Conservation (phyloP, 2,888 invertebrate genomes). For the Lagria hirta region DNA sequence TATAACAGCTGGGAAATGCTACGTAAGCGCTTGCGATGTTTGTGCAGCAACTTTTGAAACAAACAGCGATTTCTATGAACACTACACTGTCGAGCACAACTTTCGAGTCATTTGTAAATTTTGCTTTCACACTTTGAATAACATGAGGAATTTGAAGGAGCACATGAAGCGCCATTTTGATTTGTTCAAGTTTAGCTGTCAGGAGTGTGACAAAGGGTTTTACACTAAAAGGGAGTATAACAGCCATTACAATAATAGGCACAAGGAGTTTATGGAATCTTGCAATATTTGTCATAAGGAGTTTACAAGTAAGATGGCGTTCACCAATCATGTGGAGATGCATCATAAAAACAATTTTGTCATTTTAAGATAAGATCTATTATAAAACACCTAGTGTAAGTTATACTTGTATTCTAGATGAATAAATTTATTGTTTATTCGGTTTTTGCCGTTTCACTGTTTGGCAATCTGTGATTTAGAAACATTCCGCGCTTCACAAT, state of each 20-base stretch:
- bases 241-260: conserved; percentile 52
- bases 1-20: conserved; percentile 52
- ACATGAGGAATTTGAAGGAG: conserved; percentile 53
- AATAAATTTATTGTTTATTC: too few relatives aligned
- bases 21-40: conserved; percentile 51
- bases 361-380: too few relatives aligned
- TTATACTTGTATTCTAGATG: too few relatives aligned
- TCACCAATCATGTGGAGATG: too few relatives aligned
- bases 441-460: too few relatives aligned
- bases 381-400: too few relatives aligned
- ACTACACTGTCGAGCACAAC: conserved; percentile 47
- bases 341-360: too few relatives aligned
- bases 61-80: conserved; percentile 49
- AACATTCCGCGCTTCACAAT: too few relatives aligned
- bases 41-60: conserved; percentile 46
- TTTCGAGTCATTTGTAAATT: conserved; percentile 52
- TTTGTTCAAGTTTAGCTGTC: conserved; percentile 51
- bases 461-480: too few relatives aligned
- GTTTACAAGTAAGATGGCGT: too few relatives aligned
- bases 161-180: conserved; percentile 52
- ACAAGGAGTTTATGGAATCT: conserved; percentile 52
- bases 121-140: conserved; percentile 53
- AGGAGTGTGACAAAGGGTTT: conserved; percentile 53
- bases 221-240: conserved; percentile 52
- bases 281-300: conserved; percentile 50